Evolutionary conservation across 2,888 invertebrate species (phyloP), one percentile per base, ranked within the genome.

Genomic region (Drosophila anomelani): DNA sequence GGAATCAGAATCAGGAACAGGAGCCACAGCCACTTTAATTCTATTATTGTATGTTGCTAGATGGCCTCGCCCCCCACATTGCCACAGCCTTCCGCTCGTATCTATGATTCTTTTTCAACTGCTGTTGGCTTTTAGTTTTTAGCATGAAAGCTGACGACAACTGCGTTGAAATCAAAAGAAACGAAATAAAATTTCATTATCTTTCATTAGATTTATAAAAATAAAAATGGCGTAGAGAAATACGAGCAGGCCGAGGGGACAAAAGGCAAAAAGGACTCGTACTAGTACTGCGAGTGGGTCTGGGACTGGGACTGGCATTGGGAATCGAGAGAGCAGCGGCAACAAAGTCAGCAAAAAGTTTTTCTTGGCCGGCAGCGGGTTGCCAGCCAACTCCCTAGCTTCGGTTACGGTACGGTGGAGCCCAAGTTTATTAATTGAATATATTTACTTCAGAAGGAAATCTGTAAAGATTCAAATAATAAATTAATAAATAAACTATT

Each of bases 201-300:
- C 85, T 87, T 81, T 87, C 81, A 89, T 89, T 89, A 89, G 88
- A 90, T 90, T 87, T 89, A 80, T 78, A 82, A 88, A 87, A 82
- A 85, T 77, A 83, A 79, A 80, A 83, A 78, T 77, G 79, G 76
- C 73, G 58, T 67, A 53, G 47, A 34, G 67, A 41, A 64, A 54
- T 66, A 67, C 54, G 44, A 66, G 54, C 36, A 20, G 44, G 32
- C 1, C 46, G 38, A 20, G 29, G 51, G 32, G 39, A 41, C 55
- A 67, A 68, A 29, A 23, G 23, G 56, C 41, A 41, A 4, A 41
- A 23, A 26, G 54, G 43, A 20, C 20, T 26, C 20, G 36, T 13
- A 34, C 7, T 12, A 6, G 20, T 15, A 54, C 23, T 38, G 13
- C 3, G 38, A 9, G 23, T 29, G 23, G 5, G n/a, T 20, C 12